Base-by-base conservation (phyloP, 2,797 vertebrate species). In the Gorsachius magnificus region DNA sequence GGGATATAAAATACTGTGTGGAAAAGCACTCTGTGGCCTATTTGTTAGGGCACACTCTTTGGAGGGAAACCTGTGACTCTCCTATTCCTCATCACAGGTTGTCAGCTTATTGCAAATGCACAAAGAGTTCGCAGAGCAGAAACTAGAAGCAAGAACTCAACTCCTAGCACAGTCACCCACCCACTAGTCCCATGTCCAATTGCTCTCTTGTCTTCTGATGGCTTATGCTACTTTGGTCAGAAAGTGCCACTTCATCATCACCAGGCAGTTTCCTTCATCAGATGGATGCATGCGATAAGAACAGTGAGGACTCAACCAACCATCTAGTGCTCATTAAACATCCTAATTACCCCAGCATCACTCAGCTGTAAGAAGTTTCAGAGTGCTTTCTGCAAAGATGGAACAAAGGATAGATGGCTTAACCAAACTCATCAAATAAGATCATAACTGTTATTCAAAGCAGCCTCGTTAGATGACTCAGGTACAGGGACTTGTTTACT, bases 101-200 rank as follows among this genome's bases (percentile, higher is more conserved):
- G 10, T 38, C 43, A 80, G 20, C 26, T 77, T 66, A 63, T 2
- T 26, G 56, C 53, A 90, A 83, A 70, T 5, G 13, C 51, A 77
- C 13, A 33, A n/a, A 61, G 25, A 38, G 35, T 60, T 11, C 13
- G 50, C 48, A 85, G 18, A 90, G 61, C 57, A 90, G 72, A 74
- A 82, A 80, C 15, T 8, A 70, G 51, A 83, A 53, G 25, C 3
- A 19, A 65, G 54, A 90, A 38, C 29, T 87, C 14, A 7, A 25
- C 18, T 71, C 11, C 48, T 43, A 83, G 54, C 35, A 71, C 3
- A 45, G 17, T 35, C 64, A 45, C 36, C 46, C 43, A 56, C 4
- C 4, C 53, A 24, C 58, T 7, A 57, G 12, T 46, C 22, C 81
- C 1, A 2, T 16, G 19, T n/a, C 24, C 26, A 45, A 15, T 0